Evolutionary conservation across 2,888 invertebrate species (phyloP), one percentile per base, ranked within the genome.

Genomic region (Eulithis testata): DNA sequence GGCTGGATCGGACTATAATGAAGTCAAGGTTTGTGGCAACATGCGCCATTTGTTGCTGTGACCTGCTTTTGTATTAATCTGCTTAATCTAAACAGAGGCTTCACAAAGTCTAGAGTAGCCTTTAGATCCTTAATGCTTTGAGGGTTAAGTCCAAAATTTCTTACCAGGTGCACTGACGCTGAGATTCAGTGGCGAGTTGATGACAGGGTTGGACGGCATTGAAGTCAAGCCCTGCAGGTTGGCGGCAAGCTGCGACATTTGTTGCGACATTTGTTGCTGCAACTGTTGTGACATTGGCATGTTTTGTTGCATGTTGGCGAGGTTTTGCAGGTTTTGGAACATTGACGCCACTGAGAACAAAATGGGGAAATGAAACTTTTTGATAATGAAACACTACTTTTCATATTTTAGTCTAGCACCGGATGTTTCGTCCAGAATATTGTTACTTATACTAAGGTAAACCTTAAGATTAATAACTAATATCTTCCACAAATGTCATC

Each of bases 171-270:
- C 93, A 80, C 96, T 96, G 77, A 97, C 96, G 86, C 97, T 97
- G 78, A 97, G 94, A 90, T 97, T 97, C 77, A 97, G 94, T 43
- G 97, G 97, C 65, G 97, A 96, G 88, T 97, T 96, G 90, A 96
- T 96, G 81, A 96, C 95, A 65, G 95, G 94, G 73, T 94, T 94
- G 74, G 96, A 95, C 77, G 96, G 95, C 87, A 97, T 94, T 71
- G 96, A 95, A 68, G 96, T 96, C 77, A 97, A 91, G 81, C 96
- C 97, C 90, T 97, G 97, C 67, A 97, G 94, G 89, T 96, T 97
- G 62, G 93, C 93, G 1, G 93, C 93, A 65, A 93, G 83, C 73
- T 93, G 93, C 8, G 91, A 89, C 93, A 93, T 93, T 76, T 93
- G 93, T 71, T 93, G 93, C 43, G 93, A 93, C 88, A 93, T 90